Evolutionary conservation across 2,113 vertebrate species (phyloP), one percentile per base, ranked within the genome.

Genomic region (Pseudopipra pipra): DNA sequence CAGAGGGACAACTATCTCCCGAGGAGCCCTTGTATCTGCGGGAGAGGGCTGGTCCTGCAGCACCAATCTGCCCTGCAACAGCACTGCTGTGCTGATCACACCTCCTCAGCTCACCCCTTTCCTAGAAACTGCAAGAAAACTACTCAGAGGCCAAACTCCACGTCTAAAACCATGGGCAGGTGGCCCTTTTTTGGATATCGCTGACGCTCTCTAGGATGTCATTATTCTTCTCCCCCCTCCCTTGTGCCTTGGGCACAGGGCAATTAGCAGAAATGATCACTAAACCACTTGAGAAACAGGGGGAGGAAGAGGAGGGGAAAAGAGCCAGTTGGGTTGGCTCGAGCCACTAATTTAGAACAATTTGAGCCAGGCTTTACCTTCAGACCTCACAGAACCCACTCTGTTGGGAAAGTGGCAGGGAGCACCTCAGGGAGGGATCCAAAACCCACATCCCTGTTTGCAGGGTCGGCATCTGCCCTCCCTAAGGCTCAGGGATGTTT

Each of bases 181-280:
- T 52, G 76, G 21, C 43, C 43, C 61, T 68, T 59, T 49, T 4
- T 3, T 12, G 24, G 30, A 22, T 14, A 67, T 1, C 14, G 5
- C 20, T 73, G 83, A 74, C 66, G 68, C 2, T 12, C 25, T 70
- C 30, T 1, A 43, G 23, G 12, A 67, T 35, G 35, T 84, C 16
- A 51, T 35, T 66, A 76, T 7, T 85, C 20, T n/a, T 62, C 46
- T 41, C 9, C 39, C 35, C 9, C 1, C 37, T 87, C 62, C 78
- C 41, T 72, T 61, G 85, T 61, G 85, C 85, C 92, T 79, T 33
- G 75, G 79, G 82, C 88, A 66, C 55, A 27, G 23, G 58, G 82
- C 72, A 93, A 92, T 96, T 95, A 92, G 63, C 37, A 90, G 55
- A 88, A 91, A 59, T 23, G 24, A 95, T 83, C 85, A 6, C 55